Conservation (phyloP, 2,113 vertebrate genomes). For the Struthidea cinerea region DNA sequence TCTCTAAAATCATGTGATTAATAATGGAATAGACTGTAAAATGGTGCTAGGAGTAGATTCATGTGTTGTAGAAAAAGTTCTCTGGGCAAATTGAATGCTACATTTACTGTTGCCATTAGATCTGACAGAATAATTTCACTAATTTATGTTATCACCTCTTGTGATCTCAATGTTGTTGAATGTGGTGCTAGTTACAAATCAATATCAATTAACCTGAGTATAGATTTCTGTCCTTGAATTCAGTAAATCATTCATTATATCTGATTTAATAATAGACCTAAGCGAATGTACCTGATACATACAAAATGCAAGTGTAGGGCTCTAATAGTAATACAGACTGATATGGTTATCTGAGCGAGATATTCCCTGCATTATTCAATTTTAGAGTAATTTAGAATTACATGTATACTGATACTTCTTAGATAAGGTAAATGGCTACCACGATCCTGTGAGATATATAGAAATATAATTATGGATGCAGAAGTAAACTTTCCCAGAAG, state of each 20-base stretch:
- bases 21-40: not conserved
- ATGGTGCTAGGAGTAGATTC: not conserved
- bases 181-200: conserved; percentile 6
- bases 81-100: not conserved
- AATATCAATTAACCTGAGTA: conserved; percentile 38
- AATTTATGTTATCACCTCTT: not conserved
- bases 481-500: not conserved
- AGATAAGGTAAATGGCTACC: not conserved
- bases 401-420: not conserved
- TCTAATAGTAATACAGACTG: not conserved
- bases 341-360: not conserved
- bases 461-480: not conserved
- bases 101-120: not conserved
- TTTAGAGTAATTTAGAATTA: not conserved
- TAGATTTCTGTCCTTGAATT: not conserved
- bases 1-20: not conserved
- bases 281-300: not conserved
- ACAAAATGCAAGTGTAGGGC: not conserved
- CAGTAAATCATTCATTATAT: not conserved
- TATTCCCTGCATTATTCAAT: not conserved
- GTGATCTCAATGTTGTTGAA: not conserved
- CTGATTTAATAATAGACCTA: not conserved
- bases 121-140: conserved; percentile 12
- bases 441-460: not conserved
- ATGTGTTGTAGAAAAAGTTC: not conserved